Base-by-base conservation (phyloP, 2,888 invertebrate genomes). In the Eilema depressum region DNA sequence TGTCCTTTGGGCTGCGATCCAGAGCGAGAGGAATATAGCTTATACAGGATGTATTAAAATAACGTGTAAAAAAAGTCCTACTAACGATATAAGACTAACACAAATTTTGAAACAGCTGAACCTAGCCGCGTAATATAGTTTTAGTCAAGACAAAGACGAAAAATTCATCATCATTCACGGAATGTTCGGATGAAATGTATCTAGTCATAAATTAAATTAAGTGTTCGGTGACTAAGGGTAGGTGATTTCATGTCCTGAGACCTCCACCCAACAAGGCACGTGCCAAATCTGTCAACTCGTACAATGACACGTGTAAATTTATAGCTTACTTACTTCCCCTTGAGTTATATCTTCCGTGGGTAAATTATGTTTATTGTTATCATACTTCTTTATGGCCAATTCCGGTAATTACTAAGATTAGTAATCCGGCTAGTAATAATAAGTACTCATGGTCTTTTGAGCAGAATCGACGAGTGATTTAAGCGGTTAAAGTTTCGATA, bases 201-300 rank as follows among this genome's bases (percentile, higher is more conserved):
- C 3, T 20, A 47, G 14, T 20, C 20, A 47, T 20, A 47, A 47
- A 47, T 41, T 57, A 26, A 12, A 8, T 28, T 30, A 28, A 2
- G 53, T 64, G 28, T 64, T 64, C 12, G 30, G n/a, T 64, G 64
- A 53, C 64, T 53, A 64, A 53, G 53, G 53, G 63, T 47, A 20
- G 23, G 17, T 28, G 28, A 47, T 20, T 4, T 30, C 53, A 53
- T 10, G 12, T 28, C 64, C 28, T 53, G 64, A 53, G 64, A 28
- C 64, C 53, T 47, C 47, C 11, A 28, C 26, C 20, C 2, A 41
- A 14, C 53, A 26, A 28, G 53, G n/a, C 37, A 64, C 47, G 64
- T 53, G 64, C 47, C 28, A 64, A 63, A 47, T 37, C 62, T 53
- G 47, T 47, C 53, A 53, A 56, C 30, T 28, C 14, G n/a, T n/a